Conservation (phyloP, 2,888 invertebrate species). For the Tuta absoluta region DNA sequence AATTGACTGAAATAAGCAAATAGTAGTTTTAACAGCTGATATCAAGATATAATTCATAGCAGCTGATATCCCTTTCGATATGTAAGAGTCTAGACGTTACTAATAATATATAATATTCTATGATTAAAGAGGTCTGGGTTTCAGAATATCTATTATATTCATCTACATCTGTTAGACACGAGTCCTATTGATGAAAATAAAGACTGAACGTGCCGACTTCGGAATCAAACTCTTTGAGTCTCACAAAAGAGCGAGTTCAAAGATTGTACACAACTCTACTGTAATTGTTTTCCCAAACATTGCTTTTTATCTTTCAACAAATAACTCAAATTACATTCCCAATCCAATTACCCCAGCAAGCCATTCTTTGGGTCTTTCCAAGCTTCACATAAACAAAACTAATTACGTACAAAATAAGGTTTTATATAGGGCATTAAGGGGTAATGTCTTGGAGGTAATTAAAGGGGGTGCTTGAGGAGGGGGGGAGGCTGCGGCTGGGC, state of each 20-base stretch:
- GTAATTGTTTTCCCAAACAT: slow-evolving; percentile 20
- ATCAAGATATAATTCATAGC: background rate
- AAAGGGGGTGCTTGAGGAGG: slow-evolving; percentile 45
- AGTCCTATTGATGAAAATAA: background rate
- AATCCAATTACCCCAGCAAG: slow-evolving; percentile 14
- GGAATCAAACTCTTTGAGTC: slow-evolving; percentile 6
- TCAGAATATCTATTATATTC: no score
- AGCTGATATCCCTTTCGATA: background rate
- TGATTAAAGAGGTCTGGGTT: slow-evolving; percentile 1
- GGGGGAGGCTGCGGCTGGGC: slow-evolving; percentile 75
- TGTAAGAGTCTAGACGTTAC: slow-evolving; percentile 1
- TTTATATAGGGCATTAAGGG: slow-evolving; percentile 71
- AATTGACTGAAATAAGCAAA: no score
- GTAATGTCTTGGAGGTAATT: slow-evolving; percentile 80
- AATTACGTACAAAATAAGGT: slow-evolving; percentile 40
- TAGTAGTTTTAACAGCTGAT: no score
- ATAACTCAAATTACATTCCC: slow-evolving; percentile 21
- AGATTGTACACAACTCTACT: slow-evolving; percentile 7
- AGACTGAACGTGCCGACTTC: background rate
- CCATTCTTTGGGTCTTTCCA: slow-evolving; percentile 12
- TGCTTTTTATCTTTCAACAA: slow-evolving; percentile 20
- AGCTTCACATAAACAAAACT: slow-evolving; percentile 31
- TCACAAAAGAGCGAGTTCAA: background rate
- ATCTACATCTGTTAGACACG: no score
- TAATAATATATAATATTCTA: background rate